Percentiles rank a stretch among this genome's conserved stretches.
phyloP scores from a whole-genome alignment of 2,797 vertebrate genomes.

The Eulemur albifrons region DNA sequence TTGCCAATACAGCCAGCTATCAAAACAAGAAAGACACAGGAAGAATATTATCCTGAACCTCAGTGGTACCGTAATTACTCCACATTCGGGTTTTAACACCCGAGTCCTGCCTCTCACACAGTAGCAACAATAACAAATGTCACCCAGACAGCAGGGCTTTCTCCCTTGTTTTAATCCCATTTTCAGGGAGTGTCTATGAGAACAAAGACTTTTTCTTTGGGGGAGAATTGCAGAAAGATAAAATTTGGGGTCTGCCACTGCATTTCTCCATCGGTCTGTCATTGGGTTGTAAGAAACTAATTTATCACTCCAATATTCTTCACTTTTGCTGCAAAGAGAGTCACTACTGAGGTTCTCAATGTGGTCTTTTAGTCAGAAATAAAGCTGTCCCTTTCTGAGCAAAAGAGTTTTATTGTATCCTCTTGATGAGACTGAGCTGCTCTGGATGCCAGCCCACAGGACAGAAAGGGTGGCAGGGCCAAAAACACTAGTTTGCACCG shows the following conservation, averaged over 20 bases:
- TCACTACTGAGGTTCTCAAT: background rate
- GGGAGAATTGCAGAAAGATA: conserved; percentile 25
- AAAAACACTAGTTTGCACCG: background rate
- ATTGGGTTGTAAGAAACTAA: background rate
- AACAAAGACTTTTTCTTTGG: background rate
- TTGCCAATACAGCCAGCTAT: background rate
- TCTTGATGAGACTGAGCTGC: background rate
- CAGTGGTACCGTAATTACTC: background rate
- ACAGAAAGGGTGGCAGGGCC: background rate
- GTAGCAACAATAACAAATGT: background rate
- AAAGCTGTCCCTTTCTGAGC: background rate
- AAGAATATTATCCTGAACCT: background rate
- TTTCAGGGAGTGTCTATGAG: background rate
- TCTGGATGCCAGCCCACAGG: background rate
- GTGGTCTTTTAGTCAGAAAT: conserved; percentile 11
- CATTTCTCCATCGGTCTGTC: background rate
- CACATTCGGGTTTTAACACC: background rate
- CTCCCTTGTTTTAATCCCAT: background rate
- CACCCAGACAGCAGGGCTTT: background rate
- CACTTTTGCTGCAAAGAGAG: background rate
- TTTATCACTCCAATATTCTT: background rate
- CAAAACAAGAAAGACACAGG: background rate
- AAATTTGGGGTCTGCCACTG: background rate
- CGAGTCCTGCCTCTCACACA: background rate
- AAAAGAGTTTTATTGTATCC: background rate